Base-by-base conservation (phyloP, 2,113 vertebrate genomes). In the Festucalex cinctus region DNA sequence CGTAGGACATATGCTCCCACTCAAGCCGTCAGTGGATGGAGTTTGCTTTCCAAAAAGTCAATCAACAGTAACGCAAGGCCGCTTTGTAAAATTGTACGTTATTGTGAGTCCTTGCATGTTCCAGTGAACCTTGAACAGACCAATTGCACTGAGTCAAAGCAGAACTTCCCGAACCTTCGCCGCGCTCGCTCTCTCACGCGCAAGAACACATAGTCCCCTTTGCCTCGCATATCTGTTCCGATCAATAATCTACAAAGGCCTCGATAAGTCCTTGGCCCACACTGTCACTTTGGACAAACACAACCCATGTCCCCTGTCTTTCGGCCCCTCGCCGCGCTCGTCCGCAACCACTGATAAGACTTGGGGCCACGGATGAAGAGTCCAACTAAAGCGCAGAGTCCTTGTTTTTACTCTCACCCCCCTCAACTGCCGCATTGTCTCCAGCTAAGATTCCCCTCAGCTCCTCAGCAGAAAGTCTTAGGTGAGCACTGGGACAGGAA, bases 231-330 rank as follows among this genome's bases (percentile, higher is more conserved):
- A 88, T 90, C 84, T 84, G 77, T 71, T 76, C 78, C 46, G 75
- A 90, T 89, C 87, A 83, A 90, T 90, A 85, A 88, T 89, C 87
- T 89, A 89, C 89, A 86, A 90, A 87, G 87, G 81, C 79, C 86
- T 85, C 74, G 86, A 88, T 90, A 88, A 89, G 81, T 84, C 65
- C 81, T 84, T 84, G 81, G 87, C 68, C 82, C 66, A 39, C 77
- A 81, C 86, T 88, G 89, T 90, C 86, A 88, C 85, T 87, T 87
- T 90, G 58, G 76, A 69, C 85, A 90, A 90, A 90, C 87, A 90
- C 78, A 87, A 90, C 82, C 87, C 81, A 82, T 86, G 89, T 86
- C 85, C 85, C 71, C 65, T 75, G 64, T 83, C 81, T 86, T 88
- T 74, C 81, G 83, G 73, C 69, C 73, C 66, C 46, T n/a, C 7